Percentiles rank a stretch among this genome's conserved stretches.
Conservation (phyloP, 2,888 invertebrate species). For the Nemotelus pantherinus region DNA sequence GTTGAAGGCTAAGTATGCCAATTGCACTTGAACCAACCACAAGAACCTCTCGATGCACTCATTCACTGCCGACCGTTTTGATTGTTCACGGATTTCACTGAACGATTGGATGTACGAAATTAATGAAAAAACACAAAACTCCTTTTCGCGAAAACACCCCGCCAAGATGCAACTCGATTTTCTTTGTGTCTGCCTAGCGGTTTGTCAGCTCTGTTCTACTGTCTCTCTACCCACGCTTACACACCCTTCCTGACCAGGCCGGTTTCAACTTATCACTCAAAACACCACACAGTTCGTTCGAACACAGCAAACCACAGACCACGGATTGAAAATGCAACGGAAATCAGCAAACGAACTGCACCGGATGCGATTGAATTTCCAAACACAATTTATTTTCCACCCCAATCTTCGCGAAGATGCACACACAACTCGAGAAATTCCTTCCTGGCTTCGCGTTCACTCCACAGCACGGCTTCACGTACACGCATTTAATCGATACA, state of each 20-base stretch:
- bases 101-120: background rate
- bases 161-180: background rate
- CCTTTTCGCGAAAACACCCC: conserved; percentile 20
- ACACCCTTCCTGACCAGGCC: background rate
- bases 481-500: conserved; percentile 30
- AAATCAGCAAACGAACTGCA: background rate
- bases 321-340: too few species aligned
- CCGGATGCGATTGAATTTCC: background rate
- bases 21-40: too few species aligned
- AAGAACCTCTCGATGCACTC: too few species aligned
- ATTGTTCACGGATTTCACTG: background rate
- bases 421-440: background rate
- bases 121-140: background rate
- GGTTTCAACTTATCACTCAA: background rate
- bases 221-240: conserved; percentile 14
- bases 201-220: background rate
- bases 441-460: conserved; percentile 7
- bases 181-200: conserved; percentile 21
- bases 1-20: too few species aligned
- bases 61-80: too few species aligned
- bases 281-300: background rate
- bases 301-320: background rate
- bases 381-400: background rate
- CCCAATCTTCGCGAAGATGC: background rate
- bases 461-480: conserved; percentile 34